phyloP scores from a whole-genome alignment of 1,140 invertebrate genomes.

The Trichonephila clavata region DNA sequence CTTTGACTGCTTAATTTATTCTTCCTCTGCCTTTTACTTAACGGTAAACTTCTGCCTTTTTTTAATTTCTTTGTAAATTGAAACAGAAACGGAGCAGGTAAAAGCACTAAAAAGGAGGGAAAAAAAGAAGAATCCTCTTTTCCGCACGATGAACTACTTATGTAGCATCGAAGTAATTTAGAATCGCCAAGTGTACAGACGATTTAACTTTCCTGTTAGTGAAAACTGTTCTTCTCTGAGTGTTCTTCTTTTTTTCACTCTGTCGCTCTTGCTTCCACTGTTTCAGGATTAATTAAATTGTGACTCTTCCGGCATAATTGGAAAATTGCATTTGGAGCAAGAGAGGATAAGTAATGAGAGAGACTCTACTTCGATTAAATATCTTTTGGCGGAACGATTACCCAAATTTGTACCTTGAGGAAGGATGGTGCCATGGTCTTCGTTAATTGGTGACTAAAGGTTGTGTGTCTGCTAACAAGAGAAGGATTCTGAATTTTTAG shows the following conservation, averaged over 20 bases:
- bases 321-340: neutral
- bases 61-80: neutral
- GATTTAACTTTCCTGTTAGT: neutral
- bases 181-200: neutral
- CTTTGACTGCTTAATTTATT: neutral
- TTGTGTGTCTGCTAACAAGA: too few species aligned
- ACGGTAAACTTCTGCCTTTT: neutral
- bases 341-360: neutral
- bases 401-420: neutral
- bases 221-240: too few species aligned
- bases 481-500: too few species aligned
- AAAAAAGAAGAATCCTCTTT: neutral
- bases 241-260: neutral
- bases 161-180: neutral
- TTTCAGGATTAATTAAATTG: constrained; percentile 8
- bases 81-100: neutral
- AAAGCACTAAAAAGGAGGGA: neutral
- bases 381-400: constrained; percentile 10
- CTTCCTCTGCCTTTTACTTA: neutral
- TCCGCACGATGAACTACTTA: neutral
- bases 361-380: neutral
- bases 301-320: neutral
- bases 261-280: neutral
- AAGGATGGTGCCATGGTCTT: neutral
- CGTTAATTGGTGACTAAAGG: neutral